Percentiles rank a stretch among this genome's conserved stretches.
Evolutionary conservation across 2,113 vertebrate species (phyloP).

Genomic region (Chamaetylas fuelleborni): DNA sequence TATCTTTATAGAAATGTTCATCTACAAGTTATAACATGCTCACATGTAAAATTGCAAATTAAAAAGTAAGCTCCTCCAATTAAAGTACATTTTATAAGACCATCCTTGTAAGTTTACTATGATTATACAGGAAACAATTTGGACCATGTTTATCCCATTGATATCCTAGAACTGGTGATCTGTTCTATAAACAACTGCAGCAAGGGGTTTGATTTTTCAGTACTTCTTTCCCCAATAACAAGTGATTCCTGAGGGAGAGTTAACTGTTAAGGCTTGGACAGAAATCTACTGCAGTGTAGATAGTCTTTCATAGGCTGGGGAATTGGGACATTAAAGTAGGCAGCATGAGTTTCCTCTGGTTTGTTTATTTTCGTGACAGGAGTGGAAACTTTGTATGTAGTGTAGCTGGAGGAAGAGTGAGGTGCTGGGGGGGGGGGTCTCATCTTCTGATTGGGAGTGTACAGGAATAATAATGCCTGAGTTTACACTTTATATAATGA

Average conservation of each 20-base stretch:
- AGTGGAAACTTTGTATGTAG: background rate
- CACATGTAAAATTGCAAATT: constrained; percentile 65
- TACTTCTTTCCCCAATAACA: background rate
- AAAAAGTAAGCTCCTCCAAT: constrained; percentile 15
- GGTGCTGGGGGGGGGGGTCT: background rate
- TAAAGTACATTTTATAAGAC: constrained; percentile 7
- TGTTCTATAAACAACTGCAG: background rate
- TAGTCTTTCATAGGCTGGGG: background rate
- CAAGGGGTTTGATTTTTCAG: background rate
- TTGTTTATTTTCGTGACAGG: constrained; percentile 19
- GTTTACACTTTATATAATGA: background rate
- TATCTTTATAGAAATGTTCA: constrained; percentile 76
- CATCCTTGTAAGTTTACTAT: background rate
- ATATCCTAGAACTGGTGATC: background rate
- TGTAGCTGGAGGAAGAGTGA: background rate
- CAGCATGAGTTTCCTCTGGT: background rate
- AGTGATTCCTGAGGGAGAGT: background rate
- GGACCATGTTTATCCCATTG: background rate
- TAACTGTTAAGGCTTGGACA: constrained; percentile 15
- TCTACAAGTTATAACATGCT: constrained; percentile 58
- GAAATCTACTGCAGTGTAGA: background rate
- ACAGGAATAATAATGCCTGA: background rate
- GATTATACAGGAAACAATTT: background rate
- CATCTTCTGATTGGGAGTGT: background rate
- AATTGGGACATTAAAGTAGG: background rate